Percentiles rank a stretch among this genome's conserved stretches.
These are phyloP conservation scores for Archegozetes longisetosus DNA, from an alignment of 1,140 invertebrate species.

Conservation along the genomic window DNA sequence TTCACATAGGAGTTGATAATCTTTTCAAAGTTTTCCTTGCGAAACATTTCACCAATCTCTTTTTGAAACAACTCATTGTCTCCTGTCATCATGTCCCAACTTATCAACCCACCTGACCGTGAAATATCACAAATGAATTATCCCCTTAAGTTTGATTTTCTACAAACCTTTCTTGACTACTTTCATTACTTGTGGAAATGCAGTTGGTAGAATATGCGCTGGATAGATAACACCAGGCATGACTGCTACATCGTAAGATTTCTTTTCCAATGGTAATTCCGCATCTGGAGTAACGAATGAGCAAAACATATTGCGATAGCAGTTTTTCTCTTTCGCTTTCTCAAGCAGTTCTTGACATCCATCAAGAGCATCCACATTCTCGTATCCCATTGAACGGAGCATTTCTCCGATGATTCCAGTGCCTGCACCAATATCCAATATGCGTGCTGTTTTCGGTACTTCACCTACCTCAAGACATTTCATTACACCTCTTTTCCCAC, in stretches of 20 bases:
- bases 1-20: too few relatives aligned
- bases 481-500: too few relatives aligned
- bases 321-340: conserved; percentile 10
- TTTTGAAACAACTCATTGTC: too few relatives aligned
- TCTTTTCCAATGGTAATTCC: not conserved
- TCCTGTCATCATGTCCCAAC: too few relatives aligned
- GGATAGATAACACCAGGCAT: conserved; percentile 3
- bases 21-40: too few relatives aligned
- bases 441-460: conserved; percentile 4
- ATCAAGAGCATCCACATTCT: conserved; percentile 20
- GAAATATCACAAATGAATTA: too few relatives aligned
- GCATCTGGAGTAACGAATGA: too few relatives aligned
- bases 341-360: conserved; percentile 18
- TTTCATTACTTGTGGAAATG: not conserved
- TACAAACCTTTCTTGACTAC: not conserved
- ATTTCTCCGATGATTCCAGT: not conserved
- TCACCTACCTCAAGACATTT: too few relatives aligned
- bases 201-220: conserved; percentile 20
- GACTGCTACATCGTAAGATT: not conserved
- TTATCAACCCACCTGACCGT: too few relatives aligned
- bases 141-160: too few relatives aligned
- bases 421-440: conserved; percentile 12
- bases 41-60: too few relatives aligned
- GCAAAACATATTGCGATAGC: too few relatives aligned
- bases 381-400: conserved; percentile 10